These are phyloP conservation scores for Acrocyrtus sp. DNA, from an alignment of 2,888 invertebrate genomes.

Conservation along the genomic window DNA sequence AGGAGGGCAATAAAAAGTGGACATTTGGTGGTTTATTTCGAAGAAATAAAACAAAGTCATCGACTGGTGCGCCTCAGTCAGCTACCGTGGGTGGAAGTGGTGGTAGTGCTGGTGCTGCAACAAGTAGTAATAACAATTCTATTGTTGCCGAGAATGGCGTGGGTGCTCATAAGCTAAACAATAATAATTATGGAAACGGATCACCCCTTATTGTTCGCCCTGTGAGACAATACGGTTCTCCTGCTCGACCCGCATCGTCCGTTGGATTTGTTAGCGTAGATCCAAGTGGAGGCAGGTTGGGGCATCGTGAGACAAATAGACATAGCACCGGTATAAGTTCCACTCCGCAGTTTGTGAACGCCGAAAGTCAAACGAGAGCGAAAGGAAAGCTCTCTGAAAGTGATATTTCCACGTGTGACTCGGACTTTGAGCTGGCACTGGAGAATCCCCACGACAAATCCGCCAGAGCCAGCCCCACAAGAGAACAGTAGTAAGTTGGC, in stretches of 20 bases:
- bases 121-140: constrained; percentile 34
- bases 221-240: background rate
- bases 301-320: constrained; percentile 16
- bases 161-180: no score
- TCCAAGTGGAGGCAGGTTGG: constrained; percentile 4
- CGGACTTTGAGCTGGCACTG: constrained; percentile 49
- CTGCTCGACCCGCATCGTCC: constrained; percentile 31
- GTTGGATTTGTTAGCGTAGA: constrained; percentile 28
- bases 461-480: constrained; percentile 35
- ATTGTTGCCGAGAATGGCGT: no score
- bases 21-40: constrained; percentile 82
- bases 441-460: constrained; percentile 28
- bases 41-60: constrained; percentile 65
- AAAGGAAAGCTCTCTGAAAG: constrained; percentile 54
- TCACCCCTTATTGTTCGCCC: constrained; percentile 3
- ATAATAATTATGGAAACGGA: constrained; percentile 38
- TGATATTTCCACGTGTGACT: constrained; percentile 58
- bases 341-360: constrained; percentile 47
- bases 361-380: constrained; percentile 38
- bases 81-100: background rate
- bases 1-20: constrained; percentile 75
- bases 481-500: no score
- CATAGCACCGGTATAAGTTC: background rate
- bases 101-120: background rate
- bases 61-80: constrained; percentile 4